Base-by-base conservation (phyloP, 2,113 vertebrate genomes). In the Psettodes erumei region DNA sequence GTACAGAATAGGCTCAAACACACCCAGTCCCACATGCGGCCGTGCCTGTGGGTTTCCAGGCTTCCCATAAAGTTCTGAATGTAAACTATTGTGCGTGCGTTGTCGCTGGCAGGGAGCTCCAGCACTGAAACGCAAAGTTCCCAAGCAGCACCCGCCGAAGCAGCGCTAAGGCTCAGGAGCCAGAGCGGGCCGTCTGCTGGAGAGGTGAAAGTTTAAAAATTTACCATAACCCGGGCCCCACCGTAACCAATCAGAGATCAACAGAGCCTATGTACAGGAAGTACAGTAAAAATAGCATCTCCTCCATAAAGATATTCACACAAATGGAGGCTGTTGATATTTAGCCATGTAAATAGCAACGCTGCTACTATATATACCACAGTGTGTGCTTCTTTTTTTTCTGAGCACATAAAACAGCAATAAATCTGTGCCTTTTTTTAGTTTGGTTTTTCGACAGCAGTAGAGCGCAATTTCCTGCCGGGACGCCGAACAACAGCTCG, bases 11-110 rank as follows among this genome's bases (percentile, higher is more conserved):
- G 40, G 15, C 16, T 38, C 21, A 42, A 27, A 78, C 75, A 59
- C 58, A 67, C 67, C 56, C 67, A 55, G n/a, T n/a, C 59, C 42
- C 61, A 67, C 47, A 27, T 28, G 28, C 30, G 25, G 12, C 50
- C 23, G 53, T 56, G 25, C 19, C n/a, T 9, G 5, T 62, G 18
- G 50, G 33, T 33, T 64, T 45, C 54, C 23, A 19, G 25, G 79
- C 32, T 21, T 10, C 72, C 54, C 61, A 65, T 45, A 59, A 50
- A 1, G 32, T n/a, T 60, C 30, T 69, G 23, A 21, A 27, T 65
- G 21, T 54, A 19, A 69, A 55, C 45, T 58, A 13, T n/a, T 23
- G 40, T 68, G 18, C n/a, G n/a, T n/a, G n/a, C 18, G 18, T 23
- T 3, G 30, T 40, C 4, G 33, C 32, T 66, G 54, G 32, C 23